Percentiles rank a stretch among this genome's conserved stretches.
Conservation (phyloP, 2,113 vertebrate genomes). For the Xenopus tropicalis region UCB_Xtro_10.0 CM004448.2:148269501-148270000, state of each 20-base stretch:
- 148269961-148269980: conserved; percentile 3
- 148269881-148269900: conserved; percentile 12
- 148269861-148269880: background rate
- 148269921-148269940: no score
- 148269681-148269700: background rate
- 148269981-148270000: background rate
- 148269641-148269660: background rate
- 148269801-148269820: background rate
- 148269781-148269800: conserved; percentile 2
- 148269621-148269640: background rate
- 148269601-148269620: no score
- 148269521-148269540: no score
- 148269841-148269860: background rate
- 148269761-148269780: no score
- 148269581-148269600: no score
- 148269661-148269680: background rate
- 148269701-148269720: background rate
- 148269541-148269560: no score
- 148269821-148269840: background rate
- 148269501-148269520: no score
- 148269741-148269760: background rate
- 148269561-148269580: no score
- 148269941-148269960: conserved; percentile 5
- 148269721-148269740: background rate
- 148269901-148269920: no score